A percentile compares a stretch with the other conserved stretches of the same genome.
Evolutionary conservation across 2,888 invertebrate genomes (phyloP).

Genomic region (Noctua comes): DNA sequence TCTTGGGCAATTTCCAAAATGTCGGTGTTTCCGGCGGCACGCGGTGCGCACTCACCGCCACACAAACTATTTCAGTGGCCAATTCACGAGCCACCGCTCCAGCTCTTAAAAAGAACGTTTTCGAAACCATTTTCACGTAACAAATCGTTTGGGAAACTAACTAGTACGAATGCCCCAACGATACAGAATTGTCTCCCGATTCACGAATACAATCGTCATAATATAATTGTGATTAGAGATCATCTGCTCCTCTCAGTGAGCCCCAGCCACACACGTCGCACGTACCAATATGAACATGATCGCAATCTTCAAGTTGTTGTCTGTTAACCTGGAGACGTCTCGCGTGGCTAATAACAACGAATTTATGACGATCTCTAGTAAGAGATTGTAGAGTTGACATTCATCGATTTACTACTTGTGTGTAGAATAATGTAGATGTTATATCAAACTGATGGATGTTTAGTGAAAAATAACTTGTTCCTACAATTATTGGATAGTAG

Average conservation of each 20-base stretch:
- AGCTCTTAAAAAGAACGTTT: conserved; percentile 27
- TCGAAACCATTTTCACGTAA: conserved; percentile 16
- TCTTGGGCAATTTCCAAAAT: conserved; percentile 37
- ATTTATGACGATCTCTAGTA: neutral
- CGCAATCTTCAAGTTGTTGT: conserved; percentile 13
- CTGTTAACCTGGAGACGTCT: conserved; percentile 8
- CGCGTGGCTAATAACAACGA: neutral
- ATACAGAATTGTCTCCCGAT: neutral
- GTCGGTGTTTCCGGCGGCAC: conserved; percentile 25
- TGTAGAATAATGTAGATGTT: neutral
- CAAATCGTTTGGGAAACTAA: conserved; percentile 15
- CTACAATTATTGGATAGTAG: neutral
- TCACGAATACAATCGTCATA: neutral
- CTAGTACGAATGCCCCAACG: neutral
- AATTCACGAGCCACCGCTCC: conserved; percentile 20
- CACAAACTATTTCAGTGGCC: conserved; percentile 28
- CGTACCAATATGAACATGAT: conserved; percentile 5
- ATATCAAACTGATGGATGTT: neutral
- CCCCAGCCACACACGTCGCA: neutral
- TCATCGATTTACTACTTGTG: neutral
- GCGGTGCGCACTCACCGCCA: neutral
- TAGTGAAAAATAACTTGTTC: neutral
- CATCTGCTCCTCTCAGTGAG: neutral
- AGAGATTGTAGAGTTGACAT: neutral
- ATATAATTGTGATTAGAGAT: neutral